Evolutionary conservation across 2,797 vertebrate species (phyloP).

Genomic region (Hozukius guyotensis): DNA sequence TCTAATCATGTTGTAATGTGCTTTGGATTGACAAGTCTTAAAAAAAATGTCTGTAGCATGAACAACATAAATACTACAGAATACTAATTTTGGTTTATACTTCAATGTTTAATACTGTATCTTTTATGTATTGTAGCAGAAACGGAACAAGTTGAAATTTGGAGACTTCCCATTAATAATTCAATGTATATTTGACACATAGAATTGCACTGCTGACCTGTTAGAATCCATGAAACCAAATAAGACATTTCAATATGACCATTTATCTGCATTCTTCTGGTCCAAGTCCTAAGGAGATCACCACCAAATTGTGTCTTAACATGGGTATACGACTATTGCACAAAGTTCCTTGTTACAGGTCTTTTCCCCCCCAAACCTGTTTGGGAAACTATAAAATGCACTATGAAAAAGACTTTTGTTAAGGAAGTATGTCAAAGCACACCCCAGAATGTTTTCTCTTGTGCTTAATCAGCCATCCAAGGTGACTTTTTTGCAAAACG

Average conservation of each 20-base stretch:
- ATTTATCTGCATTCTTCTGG: constrained; percentile 64
- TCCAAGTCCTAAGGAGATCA: constrained; percentile 67
- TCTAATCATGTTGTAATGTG: constrained; percentile 68
- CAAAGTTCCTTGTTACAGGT: constrained; percentile 71
- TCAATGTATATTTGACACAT: constrained; percentile 44
- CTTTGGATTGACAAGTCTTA: constrained; percentile 68
- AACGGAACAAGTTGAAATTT: constrained; percentile 45
- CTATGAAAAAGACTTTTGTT: constrained; percentile 74
- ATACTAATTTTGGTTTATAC: constrained; percentile 55
- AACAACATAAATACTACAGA: constrained; percentile 57
- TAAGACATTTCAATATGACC: constrained; percentile 65
- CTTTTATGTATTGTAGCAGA: constrained; percentile 58
- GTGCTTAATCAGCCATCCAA: constrained; percentile 73
- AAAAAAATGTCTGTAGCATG: constrained; percentile 71
- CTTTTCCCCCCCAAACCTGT: constrained; percentile 39
- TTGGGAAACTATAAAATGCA: constrained; percentile 79
- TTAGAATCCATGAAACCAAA: constrained; percentile 73
- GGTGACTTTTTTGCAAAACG: constrained; percentile 73
- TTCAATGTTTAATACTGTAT: constrained; percentile 55
- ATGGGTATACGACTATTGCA: constrained; percentile 78
- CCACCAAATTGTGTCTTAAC: constrained; percentile 84
- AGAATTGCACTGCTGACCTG: constrained; percentile 68
- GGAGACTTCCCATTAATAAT: constrained; percentile 44
- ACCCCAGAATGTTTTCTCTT: constrained; percentile 69
- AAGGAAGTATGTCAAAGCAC: constrained; percentile 71